A percentile compares a stretch with the other conserved stretches of the same genome.
These are phyloP conservation scores for Polyommatus iphigenia DNA, from an alignment of 2,888 invertebrate species.

Conservation along the genomic window DNA sequence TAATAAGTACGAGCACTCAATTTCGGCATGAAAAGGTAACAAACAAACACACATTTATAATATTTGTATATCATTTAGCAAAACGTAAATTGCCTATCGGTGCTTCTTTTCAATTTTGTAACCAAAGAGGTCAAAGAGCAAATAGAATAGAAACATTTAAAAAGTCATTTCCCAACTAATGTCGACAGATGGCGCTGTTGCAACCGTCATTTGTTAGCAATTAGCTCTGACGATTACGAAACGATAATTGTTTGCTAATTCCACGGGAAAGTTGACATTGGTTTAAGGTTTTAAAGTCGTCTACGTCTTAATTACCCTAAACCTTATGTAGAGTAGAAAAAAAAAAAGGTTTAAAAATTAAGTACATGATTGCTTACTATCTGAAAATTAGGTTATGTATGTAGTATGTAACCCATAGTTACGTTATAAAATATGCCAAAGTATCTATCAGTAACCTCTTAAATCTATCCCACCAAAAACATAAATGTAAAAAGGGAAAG, in stretches of 20 bases:
- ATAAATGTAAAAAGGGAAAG: too few species aligned
- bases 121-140: constrained; percentile 14
- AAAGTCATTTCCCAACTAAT: constrained; percentile 13
- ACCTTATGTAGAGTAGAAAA: not conserved
- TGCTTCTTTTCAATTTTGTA: constrained; percentile 1
- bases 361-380: too few species aligned
- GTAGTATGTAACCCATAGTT: too few species aligned
- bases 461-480: too few species aligned
- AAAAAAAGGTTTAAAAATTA: too few species aligned
- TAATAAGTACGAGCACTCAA: not conserved
- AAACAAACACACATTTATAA: not conserved
- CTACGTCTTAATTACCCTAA: constrained; percentile 6
- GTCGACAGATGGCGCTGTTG: constrained; percentile 19
- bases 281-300: constrained; percentile 1
- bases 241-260: constrained; percentile 45
- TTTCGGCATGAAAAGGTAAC: not conserved
- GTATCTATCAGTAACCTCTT: too few species aligned
- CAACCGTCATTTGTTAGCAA: constrained; percentile 42
- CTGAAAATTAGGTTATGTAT: not conserved
- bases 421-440: too few species aligned
- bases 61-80: not conserved
- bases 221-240: constrained; percentile 54
- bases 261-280: constrained; percentile 35
- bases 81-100: not conserved
- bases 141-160: constrained; percentile 9